phyloP scores from a whole-genome alignment of 2,888 invertebrate species.

The Agrotis clavis region DNA sequence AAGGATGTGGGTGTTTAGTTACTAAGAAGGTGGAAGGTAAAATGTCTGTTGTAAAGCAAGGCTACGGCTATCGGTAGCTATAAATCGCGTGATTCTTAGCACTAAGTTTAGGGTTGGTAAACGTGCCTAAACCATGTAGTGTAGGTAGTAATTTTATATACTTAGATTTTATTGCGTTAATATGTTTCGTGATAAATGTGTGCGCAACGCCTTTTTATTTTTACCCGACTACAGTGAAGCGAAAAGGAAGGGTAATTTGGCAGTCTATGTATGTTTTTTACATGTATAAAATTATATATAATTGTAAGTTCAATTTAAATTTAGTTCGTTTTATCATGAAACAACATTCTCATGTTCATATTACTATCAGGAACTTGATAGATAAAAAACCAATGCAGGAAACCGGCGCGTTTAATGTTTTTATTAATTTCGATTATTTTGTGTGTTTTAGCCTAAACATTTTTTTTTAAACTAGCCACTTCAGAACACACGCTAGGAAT shows the following conservation, averaged over 20 bases:
- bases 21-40: conserved; percentile 3
- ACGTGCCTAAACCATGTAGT: conserved; percentile 27
- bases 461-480: too few species aligned
- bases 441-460: not conserved
- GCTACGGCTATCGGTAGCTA: conserved; percentile 17
- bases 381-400: not conserved
- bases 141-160: conserved; percentile 3
- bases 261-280: too few species aligned
- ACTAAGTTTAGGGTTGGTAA: conserved; percentile 36
- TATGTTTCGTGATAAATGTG: not conserved
- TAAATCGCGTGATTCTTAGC: conserved; percentile 41
- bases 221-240: too few species aligned
- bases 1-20: conserved; percentile 16
- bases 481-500: not conserved
- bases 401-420: not conserved
- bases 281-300: too few species aligned
- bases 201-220: not conserved
- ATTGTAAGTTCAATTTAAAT: too few species aligned
- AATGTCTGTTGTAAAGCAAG: conserved; percentile 15
- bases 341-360: not conserved
- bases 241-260: too few species aligned
- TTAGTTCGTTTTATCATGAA: not conserved
- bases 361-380: conserved; percentile 6
- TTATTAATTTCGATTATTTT: not conserved
- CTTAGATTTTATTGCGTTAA: not conserved